Evolutionary conservation across 1,140 invertebrate genomes (phyloP).

Genomic region (Penaeus japonicus): DNA sequence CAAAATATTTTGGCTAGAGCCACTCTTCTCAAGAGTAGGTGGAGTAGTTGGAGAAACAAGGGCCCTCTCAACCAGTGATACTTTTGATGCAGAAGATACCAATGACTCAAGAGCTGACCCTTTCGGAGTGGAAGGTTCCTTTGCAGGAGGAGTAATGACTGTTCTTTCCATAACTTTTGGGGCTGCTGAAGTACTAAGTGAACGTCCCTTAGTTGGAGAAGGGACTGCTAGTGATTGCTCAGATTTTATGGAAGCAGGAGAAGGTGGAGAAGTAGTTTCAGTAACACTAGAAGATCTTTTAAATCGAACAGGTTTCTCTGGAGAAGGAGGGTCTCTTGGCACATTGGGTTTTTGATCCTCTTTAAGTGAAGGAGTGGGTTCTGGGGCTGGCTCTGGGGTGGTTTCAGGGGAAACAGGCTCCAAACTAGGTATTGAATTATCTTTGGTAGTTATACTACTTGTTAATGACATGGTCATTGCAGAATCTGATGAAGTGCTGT

Average conservation of each 20-base stretch:
- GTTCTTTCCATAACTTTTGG: too few species aligned
- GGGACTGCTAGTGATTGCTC: too few species aligned
- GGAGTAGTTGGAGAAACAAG: neutral
- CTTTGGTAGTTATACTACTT: slow-evolving; percentile 34
- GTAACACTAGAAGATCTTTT: neutral
- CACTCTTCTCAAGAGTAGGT: neutral
- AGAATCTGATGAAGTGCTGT: slow-evolving; percentile 36
- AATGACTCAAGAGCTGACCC: slow-evolving; percentile 31
- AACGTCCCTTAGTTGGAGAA: too few species aligned
- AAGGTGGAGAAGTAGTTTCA: neutral
- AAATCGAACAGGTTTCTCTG: neutral
- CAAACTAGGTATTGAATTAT: slow-evolving; percentile 29
- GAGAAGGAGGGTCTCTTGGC: too few species aligned
- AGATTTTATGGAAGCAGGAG: too few species aligned
- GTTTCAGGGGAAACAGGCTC: slow-evolving; percentile 31
- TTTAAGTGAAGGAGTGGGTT: too few species aligned
- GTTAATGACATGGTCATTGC: slow-evolving; percentile 27
- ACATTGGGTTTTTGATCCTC: too few species aligned
- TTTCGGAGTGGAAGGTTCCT: neutral
- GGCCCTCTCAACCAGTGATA: slow-evolving; percentile 13
- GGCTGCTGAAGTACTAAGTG: too few species aligned
- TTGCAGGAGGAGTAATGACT: neutral
- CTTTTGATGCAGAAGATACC: slow-evolving; percentile 23
- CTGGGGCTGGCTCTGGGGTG: too few species aligned
- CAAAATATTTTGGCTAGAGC: neutral